Conservation (phyloP, 2,797 vertebrate genomes). For the Amphiprion clarkii region DNA sequence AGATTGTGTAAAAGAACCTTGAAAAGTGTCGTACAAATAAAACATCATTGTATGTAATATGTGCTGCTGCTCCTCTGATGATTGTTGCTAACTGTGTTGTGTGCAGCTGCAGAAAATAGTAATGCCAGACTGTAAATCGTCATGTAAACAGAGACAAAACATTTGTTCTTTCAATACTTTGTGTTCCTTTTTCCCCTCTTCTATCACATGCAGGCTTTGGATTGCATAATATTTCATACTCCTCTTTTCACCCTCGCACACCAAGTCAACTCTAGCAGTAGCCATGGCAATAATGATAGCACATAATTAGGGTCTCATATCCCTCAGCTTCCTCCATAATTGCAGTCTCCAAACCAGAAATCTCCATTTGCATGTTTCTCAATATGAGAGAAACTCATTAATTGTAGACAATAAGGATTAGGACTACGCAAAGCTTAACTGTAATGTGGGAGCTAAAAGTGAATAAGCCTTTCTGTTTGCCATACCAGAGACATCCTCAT, state of each 20-base stretch:
- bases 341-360: slow-evolving; percentile 81
- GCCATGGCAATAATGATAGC: slow-evolving; percentile 82
- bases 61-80: background rate
- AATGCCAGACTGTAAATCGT: slow-evolving; percentile 12
- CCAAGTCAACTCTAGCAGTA: slow-evolving; percentile 74
- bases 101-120: background rate
- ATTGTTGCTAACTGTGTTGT: background rate
- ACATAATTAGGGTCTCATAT: slow-evolving; percentile 82
- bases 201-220: slow-evolving; percentile 35
- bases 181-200: slow-evolving; percentile 20
- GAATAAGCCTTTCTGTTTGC: slow-evolving; percentile 73
- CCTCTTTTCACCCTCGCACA: slow-evolving; percentile 57
- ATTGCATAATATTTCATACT: slow-evolving; percentile 60
- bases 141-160: slow-evolving; percentile 25
- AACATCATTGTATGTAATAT: background rate
- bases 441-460: slow-evolving; percentile 76
- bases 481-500: slow-evolving; percentile 67
- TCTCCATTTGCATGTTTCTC: slow-evolving; percentile 83
- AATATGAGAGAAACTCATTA: slow-evolving; percentile 84
- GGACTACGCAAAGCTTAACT: slow-evolving; percentile 76
- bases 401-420: slow-evolving; percentile 86
- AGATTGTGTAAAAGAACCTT: background rate
- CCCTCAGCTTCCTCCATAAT: slow-evolving; percentile 78
- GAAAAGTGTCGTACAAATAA: background rate
- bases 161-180: slow-evolving; percentile 15